Conservation (phyloP, 2,888 invertebrate species). For the Drosophila lacicola region DNA sequence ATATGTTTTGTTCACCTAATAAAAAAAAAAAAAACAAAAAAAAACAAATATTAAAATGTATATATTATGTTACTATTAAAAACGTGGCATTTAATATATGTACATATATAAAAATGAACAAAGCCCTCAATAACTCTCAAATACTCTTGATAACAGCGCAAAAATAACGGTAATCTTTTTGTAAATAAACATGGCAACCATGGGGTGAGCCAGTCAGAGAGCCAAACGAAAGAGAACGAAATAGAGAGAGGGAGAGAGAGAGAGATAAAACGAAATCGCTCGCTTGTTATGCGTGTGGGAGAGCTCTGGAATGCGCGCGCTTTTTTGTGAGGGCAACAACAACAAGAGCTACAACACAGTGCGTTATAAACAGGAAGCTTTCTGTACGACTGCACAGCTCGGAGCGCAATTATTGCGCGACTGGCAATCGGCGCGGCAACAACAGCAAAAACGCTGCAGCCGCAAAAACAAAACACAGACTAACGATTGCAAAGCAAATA, state of each 20-base stretch:
- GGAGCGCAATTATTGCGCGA: constrained; percentile 71
- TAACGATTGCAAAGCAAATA: constrained; percentile 56
- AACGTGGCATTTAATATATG: too few species aligned
- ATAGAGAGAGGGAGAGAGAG: constrained; percentile 13
- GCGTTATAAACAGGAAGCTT: constrained; percentile 72
- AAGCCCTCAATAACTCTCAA: background rate
- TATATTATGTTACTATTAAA: too few species aligned
- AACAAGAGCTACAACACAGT: constrained; percentile 28
- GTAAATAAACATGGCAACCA: constrained; percentile 75
- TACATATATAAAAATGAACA: background rate
- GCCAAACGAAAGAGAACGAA: constrained; percentile 12
- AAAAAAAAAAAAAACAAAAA: too few species aligned
- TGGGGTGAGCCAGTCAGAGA: constrained; percentile 55
- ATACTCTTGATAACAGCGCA: constrained; percentile 16
- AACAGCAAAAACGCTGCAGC: constrained; percentile 57
- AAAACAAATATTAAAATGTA: too few species aligned
- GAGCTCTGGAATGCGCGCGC: constrained; percentile 75
- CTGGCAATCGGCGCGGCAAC: constrained; percentile 73
- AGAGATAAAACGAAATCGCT: constrained; percentile 12
- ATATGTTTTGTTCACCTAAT: too few species aligned
- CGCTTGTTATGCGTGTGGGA: constrained; percentile 50
- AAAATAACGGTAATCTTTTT: constrained; percentile 71
- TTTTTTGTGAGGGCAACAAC: constrained; percentile 51
- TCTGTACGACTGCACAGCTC: constrained; percentile 70
- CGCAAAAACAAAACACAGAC: constrained; percentile 59